phyloP scores from a whole-genome alignment of 2,888 invertebrate species.

The Xestia sexstrigata region DNA sequence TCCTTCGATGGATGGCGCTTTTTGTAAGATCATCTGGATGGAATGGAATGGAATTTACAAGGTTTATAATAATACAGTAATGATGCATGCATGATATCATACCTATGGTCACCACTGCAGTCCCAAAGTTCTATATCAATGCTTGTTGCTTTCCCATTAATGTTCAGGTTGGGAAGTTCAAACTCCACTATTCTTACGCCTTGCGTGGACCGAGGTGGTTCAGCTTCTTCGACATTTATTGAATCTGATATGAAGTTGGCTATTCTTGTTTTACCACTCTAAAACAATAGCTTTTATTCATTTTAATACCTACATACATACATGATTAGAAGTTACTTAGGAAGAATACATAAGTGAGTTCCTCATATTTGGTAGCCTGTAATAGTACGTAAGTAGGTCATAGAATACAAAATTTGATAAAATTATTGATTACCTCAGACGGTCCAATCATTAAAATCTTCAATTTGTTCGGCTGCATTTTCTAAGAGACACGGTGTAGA shows the following conservation, averaged over 20 bases:
- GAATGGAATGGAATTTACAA: not conserved
- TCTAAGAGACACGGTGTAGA: not conserved
- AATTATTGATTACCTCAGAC: constrained; percentile 75
- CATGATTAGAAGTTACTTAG: not conserved
- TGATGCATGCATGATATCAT: constrained; percentile 54
- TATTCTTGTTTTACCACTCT: constrained; percentile 94
- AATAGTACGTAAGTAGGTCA: not conserved
- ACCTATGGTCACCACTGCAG: constrained; percentile 94
- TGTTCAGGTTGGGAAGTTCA: constrained; percentile 91
- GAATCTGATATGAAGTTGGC: constrained; percentile 93
- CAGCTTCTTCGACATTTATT: constrained; percentile 91
- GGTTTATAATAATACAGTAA: not conserved
- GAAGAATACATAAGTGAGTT: not conserved
- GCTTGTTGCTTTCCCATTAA: constrained; percentile 90
- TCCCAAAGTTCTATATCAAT: constrained; percentile 95
- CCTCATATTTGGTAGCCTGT: not conserved
- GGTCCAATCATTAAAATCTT: constrained; percentile 91
- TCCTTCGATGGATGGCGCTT: constrained; percentile 60
- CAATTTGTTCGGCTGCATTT: constrained; percentile 86
- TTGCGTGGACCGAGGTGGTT: constrained; percentile 92
- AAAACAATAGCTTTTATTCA: constrained; percentile 68
- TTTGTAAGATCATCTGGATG: constrained; percentile 10
- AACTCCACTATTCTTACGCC: constrained; percentile 95
- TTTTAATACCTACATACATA: not conserved
- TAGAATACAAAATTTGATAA: not conserved